These are phyloP conservation scores for Amblyornis subalaris DNA, from an alignment of 2,113 vertebrate species.

Conservation along the genomic window DNA sequence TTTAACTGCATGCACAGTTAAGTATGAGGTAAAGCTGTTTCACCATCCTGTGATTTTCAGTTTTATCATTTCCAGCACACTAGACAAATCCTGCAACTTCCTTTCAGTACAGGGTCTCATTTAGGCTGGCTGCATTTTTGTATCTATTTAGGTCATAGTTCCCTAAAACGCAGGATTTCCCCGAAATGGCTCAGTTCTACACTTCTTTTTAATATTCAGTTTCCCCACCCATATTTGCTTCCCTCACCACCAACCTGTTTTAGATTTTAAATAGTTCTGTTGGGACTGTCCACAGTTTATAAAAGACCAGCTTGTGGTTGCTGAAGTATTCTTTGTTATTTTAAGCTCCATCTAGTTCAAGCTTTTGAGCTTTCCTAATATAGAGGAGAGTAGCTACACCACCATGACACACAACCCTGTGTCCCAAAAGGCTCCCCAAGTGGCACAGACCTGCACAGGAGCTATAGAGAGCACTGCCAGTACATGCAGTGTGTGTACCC, in stretches of 20 bases:
- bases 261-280: neutral
- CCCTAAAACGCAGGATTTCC: slow-evolving; percentile 12
- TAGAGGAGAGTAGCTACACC: neutral
- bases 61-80: neutral
- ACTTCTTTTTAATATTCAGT: neutral
- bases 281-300: neutral
- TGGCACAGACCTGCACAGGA: accelerated
- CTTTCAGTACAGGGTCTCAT: neutral
- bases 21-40: slow-evolving; percentile 26
- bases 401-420: neutral
- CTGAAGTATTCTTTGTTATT: slow-evolving; percentile 19
- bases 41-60: slow-evolving; percentile 22
- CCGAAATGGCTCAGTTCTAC: neutral
- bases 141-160: neutral
- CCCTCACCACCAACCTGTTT: neutral
- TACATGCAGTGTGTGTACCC: neutral
- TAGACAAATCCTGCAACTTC: slow-evolving; percentile 30
- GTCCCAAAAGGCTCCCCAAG: neutral
- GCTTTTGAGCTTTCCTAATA: neutral
- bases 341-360: neutral
- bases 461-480: neutral
- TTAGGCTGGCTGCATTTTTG: neutral
- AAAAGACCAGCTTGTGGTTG: neutral
- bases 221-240: slow-evolving; percentile 14
- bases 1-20: slow-evolving; percentile 46